These are phyloP conservation scores for Mechanitis mazaeus DNA, from an alignment of 2,888 invertebrate species.

Conservation along the genomic window DNA sequence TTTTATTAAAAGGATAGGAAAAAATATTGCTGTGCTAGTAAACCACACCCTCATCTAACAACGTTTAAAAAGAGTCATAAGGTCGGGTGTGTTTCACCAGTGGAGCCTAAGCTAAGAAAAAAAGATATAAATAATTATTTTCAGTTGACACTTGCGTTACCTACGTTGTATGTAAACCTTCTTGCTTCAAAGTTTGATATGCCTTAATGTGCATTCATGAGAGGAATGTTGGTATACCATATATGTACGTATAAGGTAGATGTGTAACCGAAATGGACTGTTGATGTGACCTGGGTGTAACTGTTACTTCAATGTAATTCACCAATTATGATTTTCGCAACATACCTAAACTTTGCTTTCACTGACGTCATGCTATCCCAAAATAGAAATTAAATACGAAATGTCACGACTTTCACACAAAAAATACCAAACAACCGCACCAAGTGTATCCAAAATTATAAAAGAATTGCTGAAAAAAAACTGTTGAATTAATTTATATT, in stretches of 20 bases:
- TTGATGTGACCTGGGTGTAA: slow-evolving; percentile 76
- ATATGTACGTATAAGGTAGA: slow-evolving; percentile 45
- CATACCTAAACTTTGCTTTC: slow-evolving; percentile 28
- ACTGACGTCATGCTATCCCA: slow-evolving; percentile 9
- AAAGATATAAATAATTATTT: slow-evolving; percentile 50
- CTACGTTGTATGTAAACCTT: slow-evolving; percentile 36
- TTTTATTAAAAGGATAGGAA: slow-evolving; percentile 53
- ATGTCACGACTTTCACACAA: slow-evolving; percentile 6
- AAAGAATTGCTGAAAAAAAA: slow-evolving; percentile 47
- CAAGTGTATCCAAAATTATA: slow-evolving; percentile 17
- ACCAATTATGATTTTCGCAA: slow-evolving; percentile 61
- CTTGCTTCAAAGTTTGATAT: slow-evolving; percentile 42
- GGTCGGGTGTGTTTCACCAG: slow-evolving; percentile 62
- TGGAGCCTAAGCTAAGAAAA: slow-evolving; percentile 73
- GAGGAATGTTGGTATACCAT: slow-evolving; percentile 38
- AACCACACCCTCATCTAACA: slow-evolving; percentile 51
- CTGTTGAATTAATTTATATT: slow-evolving; percentile 10
- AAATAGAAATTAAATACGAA: background rate
- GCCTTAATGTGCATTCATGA: slow-evolving; percentile 53
- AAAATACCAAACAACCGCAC: slow-evolving; percentile 14
- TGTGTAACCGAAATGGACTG: slow-evolving; percentile 51
- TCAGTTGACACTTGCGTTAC: slow-evolving; percentile 42
- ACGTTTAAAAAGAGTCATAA: slow-evolving; percentile 27
- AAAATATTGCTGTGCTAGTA: slow-evolving; percentile 67
- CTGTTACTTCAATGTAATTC: slow-evolving; percentile 42